Conservation (phyloP, 2,113 vertebrate genomes). For the Mustela lutreola region DNA sequence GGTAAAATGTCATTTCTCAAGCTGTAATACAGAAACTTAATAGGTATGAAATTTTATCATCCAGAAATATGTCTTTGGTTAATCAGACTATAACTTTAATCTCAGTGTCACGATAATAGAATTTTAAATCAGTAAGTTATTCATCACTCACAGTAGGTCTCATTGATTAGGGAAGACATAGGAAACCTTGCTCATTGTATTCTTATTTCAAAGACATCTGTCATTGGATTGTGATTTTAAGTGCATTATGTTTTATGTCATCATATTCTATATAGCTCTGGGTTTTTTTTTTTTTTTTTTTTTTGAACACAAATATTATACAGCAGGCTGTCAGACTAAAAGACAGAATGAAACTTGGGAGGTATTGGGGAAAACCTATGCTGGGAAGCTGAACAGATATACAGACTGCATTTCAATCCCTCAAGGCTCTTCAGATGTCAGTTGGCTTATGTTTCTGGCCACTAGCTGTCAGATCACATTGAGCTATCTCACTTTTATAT, state of each 20-base stretch:
- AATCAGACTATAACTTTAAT: constrained; percentile 27
- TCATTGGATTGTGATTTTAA: constrained; percentile 17
- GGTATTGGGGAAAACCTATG: background rate
- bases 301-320: constrained; percentile 44
- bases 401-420: constrained; percentile 73
- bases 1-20: constrained; percentile 41
- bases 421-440: constrained; percentile 57
- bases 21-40: constrained; percentile 28
- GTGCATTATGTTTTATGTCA: background rate
- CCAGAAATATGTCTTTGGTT: constrained; percentile 20
- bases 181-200: background rate
- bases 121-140: constrained; percentile 61
- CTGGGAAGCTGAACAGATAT: constrained; percentile 80
- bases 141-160: background rate
- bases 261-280: rapidly evolving
- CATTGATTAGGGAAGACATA: background rate
- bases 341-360: constrained; percentile 60
- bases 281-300: background rate
- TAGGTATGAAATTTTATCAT: constrained; percentile 2
- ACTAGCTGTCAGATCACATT: constrained; percentile 70
- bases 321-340: constrained; percentile 57
- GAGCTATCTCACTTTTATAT: constrained; percentile 75
- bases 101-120: background rate
- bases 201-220: constrained; percentile 39
- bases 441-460: constrained; percentile 81